Evolutionary conservation across 2,797 vertebrate genomes (phyloP).

Genomic region (Myoxocephalus aenaeus): DNA sequence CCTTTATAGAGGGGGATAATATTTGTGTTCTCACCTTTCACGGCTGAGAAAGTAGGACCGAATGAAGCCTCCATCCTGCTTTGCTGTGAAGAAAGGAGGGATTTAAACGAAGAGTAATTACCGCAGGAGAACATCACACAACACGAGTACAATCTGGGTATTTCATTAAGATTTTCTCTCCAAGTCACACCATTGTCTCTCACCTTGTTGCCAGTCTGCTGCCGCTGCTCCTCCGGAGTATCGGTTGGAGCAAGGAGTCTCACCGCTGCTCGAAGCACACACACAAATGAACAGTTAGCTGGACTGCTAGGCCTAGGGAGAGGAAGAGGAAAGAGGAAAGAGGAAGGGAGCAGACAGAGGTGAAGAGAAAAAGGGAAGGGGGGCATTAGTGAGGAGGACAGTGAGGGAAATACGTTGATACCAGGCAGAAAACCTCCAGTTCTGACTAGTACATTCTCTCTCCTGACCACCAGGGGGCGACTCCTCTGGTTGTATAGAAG

Average conservation of each 20-base stretch:
- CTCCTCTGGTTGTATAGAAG: not conserved
- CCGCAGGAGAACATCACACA: not conserved
- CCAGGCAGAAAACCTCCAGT: not conserved
- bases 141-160: not conserved
- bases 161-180: not conserved
- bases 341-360: not conserved
- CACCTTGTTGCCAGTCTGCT: conserved; percentile 84
- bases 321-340: not conserved
- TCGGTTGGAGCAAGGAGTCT: conserved; percentile 81
- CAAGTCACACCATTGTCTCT: conserved; percentile 54
- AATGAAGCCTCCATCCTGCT: conserved; percentile 80
- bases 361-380: not conserved
- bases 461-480: not conserved
- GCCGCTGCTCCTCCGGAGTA: conserved; percentile 82
- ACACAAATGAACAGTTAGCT: conserved; percentile 42
- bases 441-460: not conserved
- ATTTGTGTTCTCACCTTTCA: conserved; percentile 70
- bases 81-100: conserved; percentile 22
- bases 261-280: conserved; percentile 83
- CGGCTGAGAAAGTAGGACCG: conserved; percentile 74
- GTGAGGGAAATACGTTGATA: not conserved
- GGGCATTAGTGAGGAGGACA: not conserved
- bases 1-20: not conserved
- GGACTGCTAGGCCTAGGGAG: conserved; percentile 76
- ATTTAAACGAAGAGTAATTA: not conserved